Evolutionary conservation across 2,888 invertebrate species (phyloP).

Genomic region (Phengaris arion): DNA sequence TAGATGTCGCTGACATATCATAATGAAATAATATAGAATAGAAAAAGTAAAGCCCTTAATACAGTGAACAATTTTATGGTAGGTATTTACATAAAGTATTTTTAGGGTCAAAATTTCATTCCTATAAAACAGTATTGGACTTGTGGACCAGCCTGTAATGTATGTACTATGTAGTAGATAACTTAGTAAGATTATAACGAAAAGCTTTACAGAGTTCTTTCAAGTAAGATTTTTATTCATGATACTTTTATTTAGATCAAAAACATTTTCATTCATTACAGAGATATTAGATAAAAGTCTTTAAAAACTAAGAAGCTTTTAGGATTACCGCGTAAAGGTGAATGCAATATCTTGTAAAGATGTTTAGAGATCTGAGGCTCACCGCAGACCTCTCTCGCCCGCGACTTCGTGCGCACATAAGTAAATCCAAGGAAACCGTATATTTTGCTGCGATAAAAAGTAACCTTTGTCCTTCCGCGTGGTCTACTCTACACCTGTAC

Average conservation of each 20-base stretch:
- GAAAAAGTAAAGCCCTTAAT: neutral
- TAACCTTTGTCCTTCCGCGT: too few species aligned
- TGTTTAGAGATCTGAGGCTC: neutral
- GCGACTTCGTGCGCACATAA: too few species aligned
- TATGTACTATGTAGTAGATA: too few species aligned
- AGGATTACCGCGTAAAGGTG: neutral
- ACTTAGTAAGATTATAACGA: neutral
- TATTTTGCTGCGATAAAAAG: too few species aligned
- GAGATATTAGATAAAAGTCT: slow-evolving; percentile 3
- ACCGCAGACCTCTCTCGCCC: too few species aligned
- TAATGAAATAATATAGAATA: neutral
- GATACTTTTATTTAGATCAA: neutral
- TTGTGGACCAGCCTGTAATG: too few species aligned
- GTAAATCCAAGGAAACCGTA: too few species aligned
- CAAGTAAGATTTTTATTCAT: neutral
- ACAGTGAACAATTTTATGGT: too few species aligned
- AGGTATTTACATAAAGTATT: too few species aligned
- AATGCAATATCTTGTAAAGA: neutral
- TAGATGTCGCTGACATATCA: neutral
- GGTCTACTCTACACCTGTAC: too few species aligned
- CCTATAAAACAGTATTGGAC: too few species aligned
- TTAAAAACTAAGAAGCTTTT: slow-evolving; percentile 12
- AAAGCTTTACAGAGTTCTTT: neutral
- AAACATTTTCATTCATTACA: slow-evolving; percentile 12
- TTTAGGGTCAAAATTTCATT: too few species aligned